Evolutionary conservation across 2,888 invertebrate genomes (phyloP), one percentile per base, ranked within the genome.

Genomic region (Adelphocoris suturalis): DNA sequence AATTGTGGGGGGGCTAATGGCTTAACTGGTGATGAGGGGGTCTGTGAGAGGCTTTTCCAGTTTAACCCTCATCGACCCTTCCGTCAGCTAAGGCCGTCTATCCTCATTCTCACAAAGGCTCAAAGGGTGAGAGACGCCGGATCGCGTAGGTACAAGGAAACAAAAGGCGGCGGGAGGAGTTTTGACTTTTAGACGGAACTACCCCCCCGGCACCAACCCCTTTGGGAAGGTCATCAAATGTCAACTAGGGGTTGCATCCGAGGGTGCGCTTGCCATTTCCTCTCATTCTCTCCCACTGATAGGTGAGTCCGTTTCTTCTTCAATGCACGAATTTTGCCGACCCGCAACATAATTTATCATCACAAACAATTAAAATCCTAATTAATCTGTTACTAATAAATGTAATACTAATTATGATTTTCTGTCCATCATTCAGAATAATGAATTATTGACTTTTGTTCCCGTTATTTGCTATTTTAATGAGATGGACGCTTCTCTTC

Each of bases 161-260:
- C 85, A 85, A 85, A 55, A 85, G 82, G 19, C 80, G 37, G 19
- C 37, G 12, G 7, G 84, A 52, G 85, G 57, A 37, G 86, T 46
- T 61, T 76, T 88, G 85, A 85, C 85, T 85, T 85, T 85, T 85
- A 85, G 57, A 82, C 16, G n/a, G 14, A n/a, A n/a, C 47, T 14
- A n/a, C 5, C 3, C 82, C 52, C 48, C 27, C n/a, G 16, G 16
- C 14, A 57, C 28, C 55, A 19, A 23, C 11, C 68, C 27, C 11
- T 3, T 19, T 3, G 5, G 27, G 78, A 88, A 88, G 88, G 88
- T 88, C 88, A 88, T 47, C 23, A 78, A 88, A 88, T 88, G 88
- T 88, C 88, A 88, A 78, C 78, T 7, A 27, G 76, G 55, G 88
- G 88, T 16, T 88, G 28, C 55, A 19, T 19, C 28, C 27, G 14